Evolutionary conservation across 2,888 invertebrate genomes (phyloP), one percentile per base, ranked within the genome.

Genomic region (Drymonia ruficornis): DNA sequence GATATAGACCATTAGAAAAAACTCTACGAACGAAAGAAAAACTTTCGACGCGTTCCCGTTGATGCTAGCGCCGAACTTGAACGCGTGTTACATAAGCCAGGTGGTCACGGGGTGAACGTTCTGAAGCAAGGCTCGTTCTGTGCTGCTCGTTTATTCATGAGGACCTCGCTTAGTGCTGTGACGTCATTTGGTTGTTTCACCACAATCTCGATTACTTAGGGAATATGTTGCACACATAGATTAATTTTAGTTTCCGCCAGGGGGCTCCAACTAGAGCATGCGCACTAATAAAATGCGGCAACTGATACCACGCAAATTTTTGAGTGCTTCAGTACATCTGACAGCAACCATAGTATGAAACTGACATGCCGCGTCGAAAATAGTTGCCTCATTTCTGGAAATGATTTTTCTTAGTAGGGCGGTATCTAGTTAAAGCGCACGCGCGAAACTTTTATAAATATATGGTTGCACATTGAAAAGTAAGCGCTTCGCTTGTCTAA

Each of bases 71-170:
- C 61, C 64, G 61, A 63, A 66, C 61, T 64, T 66, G 64, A 60
- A 60, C 40, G 45, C 38, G 15, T 11, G 18, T 40, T 23, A 49
- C 23, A 49, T 23, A 23, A 19, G 47, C 65, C 65, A 67, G 57
- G 52, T 60, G 64, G 66, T 59, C 59, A 48, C 52, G 59, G 72
- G 79, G 79, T 78, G 67, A 78, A 76, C 58, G 76, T 31, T 54
- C 71, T 67, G 64, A 62, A 70, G 67, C 65, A 49, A 66, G 69
- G 59, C 65, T 55, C 57, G 43, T 53, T 46, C 65, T 55, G 50
- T 46, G 55, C 43, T 53, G 53, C 47, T 70, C 61, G 56, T 59
- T 69, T 74, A 74, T 73, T 73, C 70, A 78, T 68, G 68, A 67
- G 53, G 45, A 55, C 23, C 45, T 47, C 36, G 42, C 28, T 38